Percentiles rank a stretch among this genome's conserved stretches.
Conservation (phyloP, 2,888 invertebrate species). For the Drepanosiphum platanoidis region DNA sequence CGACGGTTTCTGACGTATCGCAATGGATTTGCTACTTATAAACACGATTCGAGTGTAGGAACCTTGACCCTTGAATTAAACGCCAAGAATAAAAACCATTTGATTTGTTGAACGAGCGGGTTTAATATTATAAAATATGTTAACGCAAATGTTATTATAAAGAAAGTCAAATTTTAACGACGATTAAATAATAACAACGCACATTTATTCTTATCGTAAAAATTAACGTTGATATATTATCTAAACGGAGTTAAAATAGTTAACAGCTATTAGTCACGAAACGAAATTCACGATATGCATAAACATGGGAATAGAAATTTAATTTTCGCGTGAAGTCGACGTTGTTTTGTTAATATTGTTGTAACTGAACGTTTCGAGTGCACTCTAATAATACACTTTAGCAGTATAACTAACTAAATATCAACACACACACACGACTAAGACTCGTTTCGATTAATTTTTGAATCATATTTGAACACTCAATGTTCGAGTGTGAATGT, state of each 20-base stretch:
- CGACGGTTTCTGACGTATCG: not conserved
- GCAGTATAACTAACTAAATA: no score
- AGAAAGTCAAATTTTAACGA: constrained; percentile 5
- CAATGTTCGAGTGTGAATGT: no score
- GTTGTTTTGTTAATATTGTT: not conserved
- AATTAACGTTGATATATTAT: constrained; percentile 1
- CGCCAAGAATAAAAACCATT: not conserved
- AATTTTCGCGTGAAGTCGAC: constrained; percentile 12
- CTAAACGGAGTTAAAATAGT: not conserved
- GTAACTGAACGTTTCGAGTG: no score
- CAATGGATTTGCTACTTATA: constrained; percentile 4
- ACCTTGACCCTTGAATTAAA: constrained; percentile 13
- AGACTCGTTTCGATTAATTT: no score
- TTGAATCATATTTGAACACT: no score
- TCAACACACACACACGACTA: no score
- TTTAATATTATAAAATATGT: not conserved
- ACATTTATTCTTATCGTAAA: not conserved
- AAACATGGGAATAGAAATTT: not conserved
- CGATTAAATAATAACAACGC: not conserved
- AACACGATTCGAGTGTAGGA: not conserved
- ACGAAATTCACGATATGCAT: not conserved
- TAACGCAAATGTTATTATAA: not conserved
- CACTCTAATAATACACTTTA: no score
- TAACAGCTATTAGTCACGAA: constrained; percentile 3
- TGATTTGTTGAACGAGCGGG: not conserved